phyloP scores from a whole-genome alignment of 2,113 vertebrate genomes.

The Furnarius figulus region DNA sequence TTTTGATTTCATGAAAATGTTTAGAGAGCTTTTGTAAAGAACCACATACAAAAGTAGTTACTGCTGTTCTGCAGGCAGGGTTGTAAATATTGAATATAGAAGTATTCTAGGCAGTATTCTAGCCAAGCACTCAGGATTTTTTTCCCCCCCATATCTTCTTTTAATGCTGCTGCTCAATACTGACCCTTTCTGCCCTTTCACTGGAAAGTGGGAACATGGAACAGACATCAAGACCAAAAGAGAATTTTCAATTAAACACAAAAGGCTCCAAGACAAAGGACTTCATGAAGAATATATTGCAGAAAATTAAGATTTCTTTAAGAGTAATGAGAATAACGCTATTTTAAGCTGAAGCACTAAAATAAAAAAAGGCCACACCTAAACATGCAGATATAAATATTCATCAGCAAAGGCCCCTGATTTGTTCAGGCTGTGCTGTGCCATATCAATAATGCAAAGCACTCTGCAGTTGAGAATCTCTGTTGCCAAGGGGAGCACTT shows the following conservation, averaged over 20 bases:
- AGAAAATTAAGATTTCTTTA: not conserved
- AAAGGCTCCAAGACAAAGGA: not conserved
- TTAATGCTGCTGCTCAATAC: not conserved
- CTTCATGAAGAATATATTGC: not conserved
- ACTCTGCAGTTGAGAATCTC: not conserved
- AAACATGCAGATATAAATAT: not conserved
- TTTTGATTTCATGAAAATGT: constrained; percentile 27
- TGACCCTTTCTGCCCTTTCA: constrained; percentile 9
- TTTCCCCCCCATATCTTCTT: not conserved
- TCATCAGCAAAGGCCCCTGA: not conserved
- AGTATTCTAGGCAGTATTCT: not conserved
- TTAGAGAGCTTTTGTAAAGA: constrained; percentile 29
- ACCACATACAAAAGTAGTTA: not conserved
- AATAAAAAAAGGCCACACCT: not conserved
- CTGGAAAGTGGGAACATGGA: not conserved
- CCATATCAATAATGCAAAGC: constrained; percentile 34
- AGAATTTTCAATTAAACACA: constrained; percentile 25
- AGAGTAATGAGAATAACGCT: not conserved
- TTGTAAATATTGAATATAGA: not conserved
- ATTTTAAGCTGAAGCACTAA: not conserved
- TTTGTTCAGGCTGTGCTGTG: not conserved
- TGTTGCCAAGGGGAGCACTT: constrained; percentile 1
- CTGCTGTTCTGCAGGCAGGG: not conserved
- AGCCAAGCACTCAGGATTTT: not conserved
- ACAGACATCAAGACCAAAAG: not conserved